Base-by-base conservation (phyloP, 2,888 invertebrate species). In the Melanotus villosus region DNA sequence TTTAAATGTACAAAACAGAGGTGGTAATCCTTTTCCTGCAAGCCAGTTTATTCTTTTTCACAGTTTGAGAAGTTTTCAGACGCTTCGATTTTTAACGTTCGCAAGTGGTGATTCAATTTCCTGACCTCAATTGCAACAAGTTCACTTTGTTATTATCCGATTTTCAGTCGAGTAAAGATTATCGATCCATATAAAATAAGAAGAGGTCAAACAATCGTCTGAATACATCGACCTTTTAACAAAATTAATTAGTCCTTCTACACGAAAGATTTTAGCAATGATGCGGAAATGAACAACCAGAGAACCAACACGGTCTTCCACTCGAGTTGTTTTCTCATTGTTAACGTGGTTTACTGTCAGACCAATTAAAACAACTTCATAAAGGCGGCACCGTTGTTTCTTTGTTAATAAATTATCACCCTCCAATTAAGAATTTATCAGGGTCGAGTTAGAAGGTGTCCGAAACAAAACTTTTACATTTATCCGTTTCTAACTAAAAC, bases 241-340 rank as follows among this genome's bases (percentile, higher is more conserved):
- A 43, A 64, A 64, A 64, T 64, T 64, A 64, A 64, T 64, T 64
- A 64, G 23, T 21, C 26, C 50, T 56, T 18, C 41, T 52, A 32
- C 52, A 56, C 41, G 54, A 54, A 56, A 64, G 64, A 64, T 54
- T 21, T 32, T 62, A 26, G 38, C 26, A 26, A 36, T 43, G 50
- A 50, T 54, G 63, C 63, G 63, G 63, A 63, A 63, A 63, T 63
- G 36, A 38, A 50, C 23, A 18, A n/a, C 12, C 1, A 23, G 32
- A 50, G 50, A 38, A 63, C 19, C 21, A 16, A 30, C 41, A n/a
- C n/a, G n/a, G n/a, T n/a, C 54, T 64, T 64, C 64, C 54, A 54
- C 18, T 21, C 43, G 54, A 26, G 43, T 19, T 50, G 41, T 36
- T 64, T 43, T 43, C n/a, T 41, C 19, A 54, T 64, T 52, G 62